These are phyloP conservation scores for Microchrysa polita DNA, from an alignment of 2,888 invertebrate species.

Conservation along the genomic window DNA sequence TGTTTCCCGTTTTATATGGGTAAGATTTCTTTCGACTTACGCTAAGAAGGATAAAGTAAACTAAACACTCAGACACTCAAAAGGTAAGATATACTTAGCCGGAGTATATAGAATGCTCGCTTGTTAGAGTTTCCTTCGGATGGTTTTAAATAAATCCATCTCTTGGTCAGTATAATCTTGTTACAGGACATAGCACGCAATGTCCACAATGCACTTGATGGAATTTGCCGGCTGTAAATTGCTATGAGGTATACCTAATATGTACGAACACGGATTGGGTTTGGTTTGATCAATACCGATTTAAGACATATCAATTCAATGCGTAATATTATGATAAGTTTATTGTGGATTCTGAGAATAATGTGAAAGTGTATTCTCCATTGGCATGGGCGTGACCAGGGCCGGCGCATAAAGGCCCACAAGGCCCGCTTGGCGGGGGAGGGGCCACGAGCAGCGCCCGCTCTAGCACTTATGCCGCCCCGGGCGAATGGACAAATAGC, in stretches of 20 bases:
- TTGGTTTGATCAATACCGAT: too few species aligned
- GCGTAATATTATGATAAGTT: too few species aligned
- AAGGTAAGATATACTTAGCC: conserved; percentile 24
- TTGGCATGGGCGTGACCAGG: too few species aligned
- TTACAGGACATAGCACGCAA: conserved; percentile 39
- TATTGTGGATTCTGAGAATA: too few species aligned
- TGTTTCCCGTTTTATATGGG: conserved; percentile 1
- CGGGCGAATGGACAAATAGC: too few species aligned
- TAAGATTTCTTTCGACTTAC: conserved; percentile 42
- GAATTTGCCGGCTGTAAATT: conserved; percentile 16
- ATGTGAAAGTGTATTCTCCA: too few species aligned
- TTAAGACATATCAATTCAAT: too few species aligned
- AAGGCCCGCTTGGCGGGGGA: too few species aligned
- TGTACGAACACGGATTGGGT: not conserved
- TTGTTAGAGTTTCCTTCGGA: conserved; percentile 44
- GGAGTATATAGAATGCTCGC: conserved; percentile 12
- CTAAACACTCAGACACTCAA: conserved; percentile 20
- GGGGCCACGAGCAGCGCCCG: too few species aligned
- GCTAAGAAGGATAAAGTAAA: conserved; percentile 42
- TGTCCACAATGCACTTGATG: conserved; percentile 30
- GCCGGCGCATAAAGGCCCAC: too few species aligned
- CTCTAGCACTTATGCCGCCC: too few species aligned
- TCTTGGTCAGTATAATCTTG: conserved; percentile 44
- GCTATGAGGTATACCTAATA: too few species aligned
- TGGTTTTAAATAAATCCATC: conserved; percentile 44